Evolutionary conservation across 2,113 vertebrate species (phyloP), one percentile per base, ranked within the genome.

Genomic region (Lasiurus borealis): DNA sequence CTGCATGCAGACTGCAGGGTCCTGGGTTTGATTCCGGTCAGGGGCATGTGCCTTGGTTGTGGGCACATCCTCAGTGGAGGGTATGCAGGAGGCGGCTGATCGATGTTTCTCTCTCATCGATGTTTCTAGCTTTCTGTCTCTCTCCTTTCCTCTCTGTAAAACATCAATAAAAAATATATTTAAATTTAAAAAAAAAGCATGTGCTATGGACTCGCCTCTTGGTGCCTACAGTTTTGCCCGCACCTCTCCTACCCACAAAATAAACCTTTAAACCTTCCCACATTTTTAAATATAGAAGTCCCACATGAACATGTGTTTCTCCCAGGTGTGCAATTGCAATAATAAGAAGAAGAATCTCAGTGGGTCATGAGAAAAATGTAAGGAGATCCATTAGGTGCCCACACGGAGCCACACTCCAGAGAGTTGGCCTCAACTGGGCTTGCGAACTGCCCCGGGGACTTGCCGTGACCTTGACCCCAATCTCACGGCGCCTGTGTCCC

Each of bases 321-420:
- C 21, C 80, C 19, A 19, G 11, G 27, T 16, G 11, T 84, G 68
- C 77, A 81, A 86, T 29, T 19, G 19, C 6, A 31, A 34, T 77
- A 84, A n/a, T n/a, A n/a, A 78, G 10, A 73, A 77, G 6, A 92
- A 73, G 34, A 88, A 69, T 73, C 36, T 77, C 25, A 54, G 11
- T 75, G 27, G 7, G 44, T 62, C 34, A 21, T 48, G 73, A 84
- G 71, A 84, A 66, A 94, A 94, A 84, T 80, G 31, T 52, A 95
- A 85, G 34, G 46, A 91, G 46, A 36, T 57, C 23, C 7, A 21
- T 54, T 85, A 71, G n/a, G 29, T 29, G 18, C 4, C 19, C 81
- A 59, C 18, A 16, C 1, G 16, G 68, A 84, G n/a, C 27, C 44
- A 62, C 14, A n/a, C 27, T 19, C 40, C 50, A 57, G 72, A 34